A percentile compares a stretch with the other conserved stretches of the same genome.
Conservation (phyloP, 2,797 vertebrate species). For the Coregonus suidteri region DNA sequence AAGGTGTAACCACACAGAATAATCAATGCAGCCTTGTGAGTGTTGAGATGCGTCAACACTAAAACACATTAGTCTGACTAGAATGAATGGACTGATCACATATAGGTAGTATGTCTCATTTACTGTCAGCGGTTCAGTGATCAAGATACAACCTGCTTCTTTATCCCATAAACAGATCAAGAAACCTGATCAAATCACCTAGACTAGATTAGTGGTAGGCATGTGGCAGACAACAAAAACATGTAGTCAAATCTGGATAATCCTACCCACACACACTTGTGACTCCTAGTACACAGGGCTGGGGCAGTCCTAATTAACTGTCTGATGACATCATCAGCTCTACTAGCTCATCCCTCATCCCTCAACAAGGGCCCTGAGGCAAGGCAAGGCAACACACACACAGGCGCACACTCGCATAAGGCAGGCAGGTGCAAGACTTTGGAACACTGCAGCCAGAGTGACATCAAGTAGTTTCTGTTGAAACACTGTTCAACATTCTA, state of each 20-base stretch:
- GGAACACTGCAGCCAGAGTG: slow-evolving; percentile 13
- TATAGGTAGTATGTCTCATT: not conserved
- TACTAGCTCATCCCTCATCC: not conserved
- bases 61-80: not conserved
- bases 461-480: not conserved
- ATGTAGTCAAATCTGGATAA: not conserved
- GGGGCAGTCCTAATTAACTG: not conserved
- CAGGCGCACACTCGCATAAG: no score
- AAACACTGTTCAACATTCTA: not conserved
- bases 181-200: not conserved
- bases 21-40: not conserved
- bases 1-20: not conserved
- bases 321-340: slow-evolving; percentile 6
- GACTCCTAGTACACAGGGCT: not conserved
- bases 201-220: not conserved
- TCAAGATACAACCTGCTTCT: not conserved
- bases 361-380: not conserved
- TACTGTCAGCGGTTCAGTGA: not conserved
- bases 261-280: no score
- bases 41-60: not conserved
- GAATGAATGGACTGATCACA: not conserved
- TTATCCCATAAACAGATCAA: not conserved
- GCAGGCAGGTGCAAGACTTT: slow-evolving; percentile 16
- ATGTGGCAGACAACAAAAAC: not conserved
- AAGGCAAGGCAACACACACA: slow-evolving; percentile 2